Evolutionary conservation across 23 tunicate species (phyloP).

Genomic region (Ascidia mentula): DNA sequence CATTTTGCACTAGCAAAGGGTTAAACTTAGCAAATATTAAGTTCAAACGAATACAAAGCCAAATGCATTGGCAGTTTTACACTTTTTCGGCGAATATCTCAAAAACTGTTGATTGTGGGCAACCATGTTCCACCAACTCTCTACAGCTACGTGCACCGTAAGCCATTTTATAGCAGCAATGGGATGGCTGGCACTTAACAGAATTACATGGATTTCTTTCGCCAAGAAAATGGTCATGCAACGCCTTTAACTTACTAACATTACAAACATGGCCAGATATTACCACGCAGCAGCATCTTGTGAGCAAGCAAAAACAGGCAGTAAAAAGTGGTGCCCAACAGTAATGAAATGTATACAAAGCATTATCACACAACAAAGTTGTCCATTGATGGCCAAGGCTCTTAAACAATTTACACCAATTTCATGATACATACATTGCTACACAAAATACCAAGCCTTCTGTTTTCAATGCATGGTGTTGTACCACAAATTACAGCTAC

Average conservation of each 20-base stretch:
- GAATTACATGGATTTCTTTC: no score
- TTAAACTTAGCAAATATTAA: no score
- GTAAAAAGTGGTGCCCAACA: background rate
- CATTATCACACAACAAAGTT: background rate
- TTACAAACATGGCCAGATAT: background rate
- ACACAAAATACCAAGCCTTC: constrained; percentile 5
- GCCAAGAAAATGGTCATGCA: no score
- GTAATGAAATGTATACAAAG: background rate
- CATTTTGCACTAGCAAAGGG: background rate
- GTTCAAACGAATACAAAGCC: constrained; percentile 10
- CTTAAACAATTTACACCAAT: background rate
- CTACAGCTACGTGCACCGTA: background rate
- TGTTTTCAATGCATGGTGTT: background rate
- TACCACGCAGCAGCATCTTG: background rate
- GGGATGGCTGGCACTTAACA: no score
- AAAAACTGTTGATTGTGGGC: background rate
- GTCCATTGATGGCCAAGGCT: background rate
- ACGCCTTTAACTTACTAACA: no score
- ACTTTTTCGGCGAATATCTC: background rate
- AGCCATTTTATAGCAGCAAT: no score
- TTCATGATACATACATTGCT: background rate
- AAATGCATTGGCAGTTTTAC: background rate
- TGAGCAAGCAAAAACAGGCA: constrained; percentile 5
- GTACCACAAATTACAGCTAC: constrained; percentile 7
- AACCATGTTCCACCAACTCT: background rate